phyloP scores from a whole-genome alignment of 1,140 invertebrate genomes.

The Sinella curviseta region DNA sequence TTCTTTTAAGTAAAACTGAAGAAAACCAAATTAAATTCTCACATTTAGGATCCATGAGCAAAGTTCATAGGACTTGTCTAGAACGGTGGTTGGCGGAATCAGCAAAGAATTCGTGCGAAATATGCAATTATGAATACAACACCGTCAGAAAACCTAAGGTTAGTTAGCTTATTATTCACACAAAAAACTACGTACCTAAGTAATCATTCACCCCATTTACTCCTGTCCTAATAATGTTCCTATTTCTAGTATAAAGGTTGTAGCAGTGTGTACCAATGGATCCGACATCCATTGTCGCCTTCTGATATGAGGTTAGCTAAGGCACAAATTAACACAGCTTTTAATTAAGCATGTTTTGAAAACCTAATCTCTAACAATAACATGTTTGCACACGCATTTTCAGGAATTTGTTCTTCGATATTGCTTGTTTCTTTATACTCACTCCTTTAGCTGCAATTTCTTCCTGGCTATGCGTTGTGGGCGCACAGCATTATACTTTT shows the following conservation, averaged over 20 bases:
- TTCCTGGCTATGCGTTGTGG: conserved; percentile 54
- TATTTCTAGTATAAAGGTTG: background rate
- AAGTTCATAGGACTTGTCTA: conserved; percentile 67
- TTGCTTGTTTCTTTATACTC: conserved; percentile 55
- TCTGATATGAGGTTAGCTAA: conserved; percentile 20
- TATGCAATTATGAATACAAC: conserved; percentile 61
- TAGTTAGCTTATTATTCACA: conserved; percentile 2
- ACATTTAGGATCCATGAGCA: conserved; percentile 62
- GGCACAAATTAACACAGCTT: background rate
- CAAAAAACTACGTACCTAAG: background rate
- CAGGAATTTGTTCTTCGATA: conserved; percentile 54
- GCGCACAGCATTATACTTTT: conserved; percentile 43
- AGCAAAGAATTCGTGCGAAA: conserved; percentile 62
- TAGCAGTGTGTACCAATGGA: conserved; percentile 31
- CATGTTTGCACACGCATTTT: background rate
- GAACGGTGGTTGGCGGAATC: conserved; percentile 69
- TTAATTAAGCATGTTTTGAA: background rate
- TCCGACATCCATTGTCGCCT: conserved; percentile 30
- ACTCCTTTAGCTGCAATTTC: conserved; percentile 55
- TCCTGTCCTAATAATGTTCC: no score
- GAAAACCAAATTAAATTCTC: background rate
- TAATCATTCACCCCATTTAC: background rate
- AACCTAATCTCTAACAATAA: no score
- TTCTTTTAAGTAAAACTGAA: background rate
- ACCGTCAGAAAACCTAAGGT: conserved; percentile 56